Percentiles rank a stretch among this genome's conserved stretches.
Conservation (phyloP, 2,797 vertebrate species). For the Peromyscus attwateri region DNA sequence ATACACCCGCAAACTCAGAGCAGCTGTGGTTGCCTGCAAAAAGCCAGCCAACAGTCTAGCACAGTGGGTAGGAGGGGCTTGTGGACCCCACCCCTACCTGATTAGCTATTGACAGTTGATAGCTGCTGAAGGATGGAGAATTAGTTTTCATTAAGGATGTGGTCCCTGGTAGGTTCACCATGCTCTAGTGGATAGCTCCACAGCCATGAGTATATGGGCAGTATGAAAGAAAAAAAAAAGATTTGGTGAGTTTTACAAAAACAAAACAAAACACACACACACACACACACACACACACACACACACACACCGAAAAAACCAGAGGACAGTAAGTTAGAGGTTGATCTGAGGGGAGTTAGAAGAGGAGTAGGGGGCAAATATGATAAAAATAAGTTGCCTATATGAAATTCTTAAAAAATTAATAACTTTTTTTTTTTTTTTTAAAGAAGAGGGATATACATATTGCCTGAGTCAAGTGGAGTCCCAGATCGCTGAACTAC, state of each 20-base stretch:
- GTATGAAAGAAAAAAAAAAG: background rate
- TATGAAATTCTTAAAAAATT: background rate
- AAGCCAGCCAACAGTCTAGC: background rate
- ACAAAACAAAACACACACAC: background rate
- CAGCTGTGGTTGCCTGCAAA: background rate
- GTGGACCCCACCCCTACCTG: background rate
- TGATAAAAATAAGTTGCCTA: background rate
- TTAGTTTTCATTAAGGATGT: background rate
- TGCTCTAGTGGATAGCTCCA: background rate
- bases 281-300: background rate
- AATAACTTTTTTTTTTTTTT: background rate
- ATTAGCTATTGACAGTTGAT: background rate
- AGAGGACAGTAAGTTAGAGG: background rate
- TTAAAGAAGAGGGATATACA: background rate
- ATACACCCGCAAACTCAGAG: background rate
- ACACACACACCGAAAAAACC: background rate
- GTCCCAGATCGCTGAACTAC: background rate
- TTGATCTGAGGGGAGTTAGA: background rate
- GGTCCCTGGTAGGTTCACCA: background rate
- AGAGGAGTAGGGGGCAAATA: background rate
- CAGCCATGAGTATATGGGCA: background rate
- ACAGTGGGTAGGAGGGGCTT: background rate
- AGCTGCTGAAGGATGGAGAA: background rate
- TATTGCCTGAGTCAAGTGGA: background rate
- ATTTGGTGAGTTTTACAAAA: background rate